phyloP scores from a whole-genome alignment of 2,888 invertebrate genomes.

The Strigamia maritima region DNA sequence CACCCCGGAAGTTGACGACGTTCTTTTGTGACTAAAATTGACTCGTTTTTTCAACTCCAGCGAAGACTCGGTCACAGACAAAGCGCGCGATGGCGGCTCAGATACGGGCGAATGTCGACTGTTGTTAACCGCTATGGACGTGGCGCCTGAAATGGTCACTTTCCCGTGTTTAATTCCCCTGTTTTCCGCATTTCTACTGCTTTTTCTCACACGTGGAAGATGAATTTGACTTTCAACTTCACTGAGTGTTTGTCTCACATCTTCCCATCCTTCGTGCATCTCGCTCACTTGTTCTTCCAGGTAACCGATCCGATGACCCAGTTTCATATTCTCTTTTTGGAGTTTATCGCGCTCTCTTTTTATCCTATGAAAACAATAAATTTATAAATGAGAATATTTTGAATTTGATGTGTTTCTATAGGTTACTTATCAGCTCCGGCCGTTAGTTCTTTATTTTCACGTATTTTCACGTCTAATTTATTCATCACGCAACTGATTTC shows the following conservation, averaged over 20 bases:
- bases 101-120: not conserved
- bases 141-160: slow-evolving; percentile 17
- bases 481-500: slow-evolving; percentile 62
- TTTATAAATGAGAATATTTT: not conserved
- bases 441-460: slow-evolving; percentile 55
- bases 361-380: slow-evolving; percentile 43
- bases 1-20: not conserved
- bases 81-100: not conserved
- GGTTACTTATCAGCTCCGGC: slow-evolving; percentile 38
- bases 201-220: not conserved
- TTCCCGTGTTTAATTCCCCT: not conserved
- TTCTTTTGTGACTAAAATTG: slow-evolving; percentile 21
- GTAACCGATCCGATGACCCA: slow-evolving; percentile 83
- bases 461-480: slow-evolving; percentile 63
- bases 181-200: not conserved
- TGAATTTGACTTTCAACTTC: slow-evolving; percentile 13
- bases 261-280: slow-evolving; percentile 34
- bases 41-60: not conserved
- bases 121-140: slow-evolving; percentile 32
- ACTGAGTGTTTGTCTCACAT: slow-evolving; percentile 8
- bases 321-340: slow-evolving; percentile 72
- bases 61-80: not conserved
- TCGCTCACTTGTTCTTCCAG: slow-evolving; percentile 69
- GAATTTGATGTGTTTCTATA: not conserved
- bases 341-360: slow-evolving; percentile 52